Base-by-base conservation (phyloP, 2,888 invertebrate species). In the Dasypogon diadema region DNA sequence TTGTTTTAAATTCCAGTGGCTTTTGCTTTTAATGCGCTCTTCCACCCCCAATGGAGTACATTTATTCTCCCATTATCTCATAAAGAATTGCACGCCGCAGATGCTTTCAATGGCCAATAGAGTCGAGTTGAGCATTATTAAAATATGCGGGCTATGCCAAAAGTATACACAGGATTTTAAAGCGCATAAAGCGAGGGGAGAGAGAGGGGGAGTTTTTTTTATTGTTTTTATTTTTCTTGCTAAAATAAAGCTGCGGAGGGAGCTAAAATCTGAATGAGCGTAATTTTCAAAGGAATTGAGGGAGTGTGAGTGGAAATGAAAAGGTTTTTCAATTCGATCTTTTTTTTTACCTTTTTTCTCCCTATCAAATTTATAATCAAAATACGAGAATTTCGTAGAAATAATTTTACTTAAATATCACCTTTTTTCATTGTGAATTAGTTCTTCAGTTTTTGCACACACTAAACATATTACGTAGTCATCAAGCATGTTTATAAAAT, bases 21-120 rank as follows among this genome's bases (percentile, higher is more conserved):
- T n/a, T 8, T 30, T 30, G 30, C 30, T 30, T 30, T 30, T 8
- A 30, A 5, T 30, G 30, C 30, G 30, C 30, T 8, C 30, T 8
- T 5, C 30, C 30, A 30, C 30, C 30, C 3, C 30, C 8, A 5
- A 30, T 5, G 3, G 8, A 8, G 12, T 2, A 3, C 26, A 26
- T 26, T 56, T 56, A 26, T n/a, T n/a, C n/a, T 24, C 26, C 30
- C 56, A 56, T 56, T 56, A 56, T 56, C 26, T 56, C 6, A 56
- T 26, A 26, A 56, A 24, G n/a, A 56, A 56, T 26, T 56, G 30
- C 56, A 56, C 18, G 56, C 56, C 56, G 14, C 56, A 56, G 56
- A 56, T 56, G 56, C 56, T 56, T 6, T 56, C 24, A 56, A 56
- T 56, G 56, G 56, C 21, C 30, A 22, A 56, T 26, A 22, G 51